Conservation (phyloP, 37 sponge, comb jelly and placozoan species). For the Ianthella basta region DNA sequence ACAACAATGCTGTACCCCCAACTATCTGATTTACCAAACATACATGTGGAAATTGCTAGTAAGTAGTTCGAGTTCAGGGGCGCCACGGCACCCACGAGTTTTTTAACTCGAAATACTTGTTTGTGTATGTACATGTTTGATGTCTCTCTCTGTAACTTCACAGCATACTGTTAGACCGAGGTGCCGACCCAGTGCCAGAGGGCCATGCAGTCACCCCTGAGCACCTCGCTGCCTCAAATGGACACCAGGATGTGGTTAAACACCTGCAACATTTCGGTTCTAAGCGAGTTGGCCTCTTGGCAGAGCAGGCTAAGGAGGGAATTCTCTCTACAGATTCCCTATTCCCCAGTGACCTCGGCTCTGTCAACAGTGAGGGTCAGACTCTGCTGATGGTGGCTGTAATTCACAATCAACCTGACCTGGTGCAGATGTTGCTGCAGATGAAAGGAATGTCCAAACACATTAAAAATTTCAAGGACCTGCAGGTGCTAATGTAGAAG, state of each 20-base stretch:
- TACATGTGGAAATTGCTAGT: too few species aligned
- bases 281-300: constrained; percentile 39
- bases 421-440: constrained; percentile 45
- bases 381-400: constrained; percentile 72
- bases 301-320: constrained; percentile 46
- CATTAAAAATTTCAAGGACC: constrained; percentile 48
- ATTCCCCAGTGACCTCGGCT: constrained; percentile 45
- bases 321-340: constrained; percentile 32
- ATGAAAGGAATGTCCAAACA: constrained; percentile 44
- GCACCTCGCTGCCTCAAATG: constrained; percentile 40
- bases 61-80: too few species aligned
- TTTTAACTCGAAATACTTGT: too few species aligned
- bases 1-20: too few species aligned
- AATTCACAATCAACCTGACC: constrained; percentile 15
- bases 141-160: not conserved
- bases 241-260: constrained; percentile 48
- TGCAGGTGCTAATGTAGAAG: too few species aligned
- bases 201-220: constrained; percentile 35
- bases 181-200: constrained; percentile 62
- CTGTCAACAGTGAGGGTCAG: constrained; percentile 46
- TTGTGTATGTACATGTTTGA: too few species aligned
- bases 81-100: too few species aligned
- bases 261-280: constrained; percentile 37
- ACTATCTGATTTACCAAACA: too few species aligned
- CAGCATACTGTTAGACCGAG: constrained; percentile 66